Base-by-base conservation (phyloP, 92 coral and sea anemone genomes). In the Plumapathes pennacea region DNA sequence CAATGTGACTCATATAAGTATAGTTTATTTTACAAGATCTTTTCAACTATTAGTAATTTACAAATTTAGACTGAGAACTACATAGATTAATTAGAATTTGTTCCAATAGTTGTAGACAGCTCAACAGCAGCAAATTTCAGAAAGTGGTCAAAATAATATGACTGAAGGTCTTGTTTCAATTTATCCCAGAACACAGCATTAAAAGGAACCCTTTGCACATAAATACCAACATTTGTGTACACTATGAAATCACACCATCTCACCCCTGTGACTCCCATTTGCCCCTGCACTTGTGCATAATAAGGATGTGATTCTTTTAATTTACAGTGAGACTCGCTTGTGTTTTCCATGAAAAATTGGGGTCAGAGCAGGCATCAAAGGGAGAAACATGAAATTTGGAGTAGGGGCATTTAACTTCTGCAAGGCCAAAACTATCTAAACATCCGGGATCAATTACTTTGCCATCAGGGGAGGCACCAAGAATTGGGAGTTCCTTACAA, bases 231-330 rank as follows among this genome's bases (percentile, higher is more conserved):
- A 22, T 48, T 74, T 4, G 82, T 64, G 56, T 54, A 60, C 3
- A 71, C 70, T 7, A 74, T 54, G 19, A 74, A 62, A 50, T 74
- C 81, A 41, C 81, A 63, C 82, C 82, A 75, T 32, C 50, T 46
- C 12, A 71, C 76, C 4, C 64, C 83, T 4, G 69, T 67, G 6
- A 67, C 60, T 5, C 59, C 82, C 82, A 64, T 65, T 28, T 67
- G 84, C 2, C 77, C 84, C 54, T 67, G 77, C 10, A 77, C 77
- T 41, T 77, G 84, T 5, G 77, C 58, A 54, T 51, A 60, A 41
- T 77, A 67, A 2, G 42, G 28, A 42, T 67, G 25, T 10, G 32
- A 13, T 10, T 33, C 18, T 37, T 60, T 77, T 26, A 77, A 37
- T 15, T 14, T 33, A 26, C 70, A 72, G 10, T 31, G 10, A 0